Percentiles rank a stretch among this genome's conserved stretches.
Evolutionary conservation across 2,888 invertebrate genomes (phyloP).

Genomic region (Chymomyza caudatula): DNA sequence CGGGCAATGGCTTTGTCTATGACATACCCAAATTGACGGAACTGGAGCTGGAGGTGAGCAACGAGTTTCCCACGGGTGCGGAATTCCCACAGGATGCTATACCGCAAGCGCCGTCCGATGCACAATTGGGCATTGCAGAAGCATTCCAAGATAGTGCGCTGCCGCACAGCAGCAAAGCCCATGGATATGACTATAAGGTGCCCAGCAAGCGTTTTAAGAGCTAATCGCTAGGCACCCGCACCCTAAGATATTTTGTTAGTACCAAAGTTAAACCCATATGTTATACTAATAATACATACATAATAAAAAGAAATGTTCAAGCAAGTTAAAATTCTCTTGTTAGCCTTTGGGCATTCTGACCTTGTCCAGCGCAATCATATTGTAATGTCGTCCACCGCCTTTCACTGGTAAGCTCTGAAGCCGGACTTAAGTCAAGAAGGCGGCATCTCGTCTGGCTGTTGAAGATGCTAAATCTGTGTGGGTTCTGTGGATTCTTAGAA

Average conservation of each 20-base stretch:
- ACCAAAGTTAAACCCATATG: slow-evolving; percentile 51
- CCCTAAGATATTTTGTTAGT: slow-evolving; percentile 15
- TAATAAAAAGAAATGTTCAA: not conserved
- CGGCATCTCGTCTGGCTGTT: no score
- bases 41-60: slow-evolving; percentile 58
- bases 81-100: slow-evolving; percentile 62
- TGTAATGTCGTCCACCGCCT: slow-evolving; percentile 18
- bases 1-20: slow-evolving; percentile 70
- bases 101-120: slow-evolving; percentile 64
- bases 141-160: slow-evolving; percentile 25
- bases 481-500: not conserved
- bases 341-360: slow-evolving; percentile 55
- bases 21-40: slow-evolving; percentile 59
- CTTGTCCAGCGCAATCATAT: no score
- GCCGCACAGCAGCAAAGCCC: slow-evolving; percentile 24
- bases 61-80: slow-evolving; percentile 63
- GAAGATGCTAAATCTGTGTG: not conserved
- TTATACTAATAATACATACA: slow-evolving; percentile 23
- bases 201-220: slow-evolving; percentile 52
- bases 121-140: slow-evolving; percentile 42
- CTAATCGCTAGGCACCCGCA: slow-evolving; percentile 10
- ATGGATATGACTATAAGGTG: slow-evolving; percentile 57
- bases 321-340: not conserved
- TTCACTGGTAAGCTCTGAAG: no score
- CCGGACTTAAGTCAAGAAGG: not conserved